Evolutionary conservation across 2,888 invertebrate species (phyloP).

Genomic region (Synergus umbraculus): DNA sequence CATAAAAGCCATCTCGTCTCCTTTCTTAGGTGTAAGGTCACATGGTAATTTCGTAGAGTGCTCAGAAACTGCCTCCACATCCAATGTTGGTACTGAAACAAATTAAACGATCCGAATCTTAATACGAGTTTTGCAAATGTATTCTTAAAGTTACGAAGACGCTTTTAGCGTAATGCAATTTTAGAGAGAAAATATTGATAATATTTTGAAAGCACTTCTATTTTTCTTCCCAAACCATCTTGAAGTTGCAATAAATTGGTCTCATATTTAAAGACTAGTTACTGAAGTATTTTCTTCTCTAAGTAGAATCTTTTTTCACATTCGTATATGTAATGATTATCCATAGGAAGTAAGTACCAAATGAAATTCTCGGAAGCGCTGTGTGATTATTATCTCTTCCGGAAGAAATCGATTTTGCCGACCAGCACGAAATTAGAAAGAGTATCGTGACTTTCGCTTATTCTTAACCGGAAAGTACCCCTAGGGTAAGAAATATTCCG

Average conservation of each 20-base stretch:
- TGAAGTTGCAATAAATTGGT: too few relatives aligned
- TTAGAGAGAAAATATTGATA: neutral
- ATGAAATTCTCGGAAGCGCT: neutral
- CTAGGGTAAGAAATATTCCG: neutral
- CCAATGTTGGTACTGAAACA: slow-evolving; percentile 80
- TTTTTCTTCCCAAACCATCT: neutral
- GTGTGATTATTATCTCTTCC: slow-evolving; percentile 4
- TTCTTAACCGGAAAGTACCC: neutral
- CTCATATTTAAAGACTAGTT: too few relatives aligned
- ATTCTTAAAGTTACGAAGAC: slow-evolving; percentile 2
- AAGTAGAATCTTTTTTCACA: neutral
- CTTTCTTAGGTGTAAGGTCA: slow-evolving; percentile 87
- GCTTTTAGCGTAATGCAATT: slow-evolving; percentile 1
- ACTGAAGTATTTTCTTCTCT: neutral
- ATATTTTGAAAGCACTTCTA: neutral
- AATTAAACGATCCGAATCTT: slow-evolving; percentile 45
- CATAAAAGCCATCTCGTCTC: slow-evolving; percentile 90
- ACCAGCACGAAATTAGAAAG: slow-evolving; percentile 5
- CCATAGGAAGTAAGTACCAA: neutral
- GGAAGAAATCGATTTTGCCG: neutral
- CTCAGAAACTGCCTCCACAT: slow-evolving; percentile 90
- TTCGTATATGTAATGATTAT: neutral
- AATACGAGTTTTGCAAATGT: slow-evolving; percentile 6
- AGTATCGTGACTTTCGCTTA: slow-evolving; percentile 21
- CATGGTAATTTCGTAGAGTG: slow-evolving; percentile 90